phyloP scores from a whole-genome alignment of 2,797 vertebrate genomes.

The Natrix natrix region DNA sequence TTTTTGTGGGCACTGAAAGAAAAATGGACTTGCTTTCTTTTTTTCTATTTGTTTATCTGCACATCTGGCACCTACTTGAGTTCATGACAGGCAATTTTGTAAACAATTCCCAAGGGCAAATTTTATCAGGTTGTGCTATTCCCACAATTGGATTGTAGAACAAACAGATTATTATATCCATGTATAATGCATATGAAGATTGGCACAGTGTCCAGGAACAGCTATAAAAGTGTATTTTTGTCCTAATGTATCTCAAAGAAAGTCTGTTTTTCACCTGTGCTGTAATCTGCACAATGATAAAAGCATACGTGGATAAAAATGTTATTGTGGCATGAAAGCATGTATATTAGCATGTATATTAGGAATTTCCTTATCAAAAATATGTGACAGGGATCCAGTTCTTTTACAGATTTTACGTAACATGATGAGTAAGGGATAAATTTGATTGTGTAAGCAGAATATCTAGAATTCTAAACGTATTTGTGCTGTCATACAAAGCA shows the following conservation, averaged over 20 bases:
- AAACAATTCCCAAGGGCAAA: neutral
- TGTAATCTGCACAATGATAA: neutral
- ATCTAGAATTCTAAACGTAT: neutral
- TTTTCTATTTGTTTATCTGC: neutral
- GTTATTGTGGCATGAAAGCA: neutral
- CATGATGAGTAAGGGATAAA: neutral
- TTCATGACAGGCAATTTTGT: neutral
- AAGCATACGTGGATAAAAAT: neutral
- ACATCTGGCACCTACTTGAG: neutral
- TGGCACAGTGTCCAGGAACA: neutral
- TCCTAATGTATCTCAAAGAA: neutral
- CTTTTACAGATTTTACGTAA: neutral
- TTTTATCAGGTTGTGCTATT: neutral
- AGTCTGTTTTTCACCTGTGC: neutral
- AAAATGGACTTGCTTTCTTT: neutral
- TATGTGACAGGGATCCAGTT: neutral
- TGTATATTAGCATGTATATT: neutral
- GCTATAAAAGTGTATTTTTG: neutral
- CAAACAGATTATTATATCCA: neutral
- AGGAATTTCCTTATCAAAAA: neutral
- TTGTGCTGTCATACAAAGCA: neutral
- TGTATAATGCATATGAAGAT: neutral
- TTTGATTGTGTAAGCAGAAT: neutral
- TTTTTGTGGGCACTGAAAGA: neutral
- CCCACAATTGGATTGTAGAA: neutral